These are phyloP conservation scores for Australoheros scitulus DNA, from an alignment of 2,113 vertebrate genomes.

Conservation along the genomic window DNA sequence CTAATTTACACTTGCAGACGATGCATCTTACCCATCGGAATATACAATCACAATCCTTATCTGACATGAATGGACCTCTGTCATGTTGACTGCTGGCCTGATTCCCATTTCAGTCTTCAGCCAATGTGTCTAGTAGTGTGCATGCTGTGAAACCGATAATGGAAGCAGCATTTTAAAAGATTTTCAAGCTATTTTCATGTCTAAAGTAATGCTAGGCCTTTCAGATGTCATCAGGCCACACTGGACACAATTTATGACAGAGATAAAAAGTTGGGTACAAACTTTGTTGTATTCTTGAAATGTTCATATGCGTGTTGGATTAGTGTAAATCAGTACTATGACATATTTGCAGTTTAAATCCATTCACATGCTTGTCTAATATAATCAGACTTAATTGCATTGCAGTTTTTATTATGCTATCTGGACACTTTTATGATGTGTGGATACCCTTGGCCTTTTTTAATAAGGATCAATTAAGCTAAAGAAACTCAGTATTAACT, in stretches of 20 bases:
- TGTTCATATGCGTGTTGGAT: neutral
- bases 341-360: neutral
- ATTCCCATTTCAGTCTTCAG: slow-evolving; percentile 21
- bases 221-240: neutral
- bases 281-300: neutral
- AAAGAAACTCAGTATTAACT: neutral
- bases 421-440: neutral
- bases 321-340: neutral
- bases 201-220: neutral
- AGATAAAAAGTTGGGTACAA: neutral
- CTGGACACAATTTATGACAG: neutral
- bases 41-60: slow-evolving; percentile 63
- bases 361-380: slow-evolving; percentile 12
- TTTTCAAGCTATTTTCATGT: neutral
- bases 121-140: neutral
- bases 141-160: neutral
- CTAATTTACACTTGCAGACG: slow-evolving; percentile 54
- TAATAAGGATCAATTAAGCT: neutral
- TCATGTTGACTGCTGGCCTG: slow-evolving; percentile 37
- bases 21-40: slow-evolving; percentile 48
- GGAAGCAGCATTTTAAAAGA: neutral
- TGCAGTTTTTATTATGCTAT: neutral
- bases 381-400: neutral
- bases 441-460: neutral
- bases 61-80: slow-evolving; percentile 65